phyloP scores from a whole-genome alignment of 2,797 vertebrate genomes.

The Manis crassicaudata region DNA sequence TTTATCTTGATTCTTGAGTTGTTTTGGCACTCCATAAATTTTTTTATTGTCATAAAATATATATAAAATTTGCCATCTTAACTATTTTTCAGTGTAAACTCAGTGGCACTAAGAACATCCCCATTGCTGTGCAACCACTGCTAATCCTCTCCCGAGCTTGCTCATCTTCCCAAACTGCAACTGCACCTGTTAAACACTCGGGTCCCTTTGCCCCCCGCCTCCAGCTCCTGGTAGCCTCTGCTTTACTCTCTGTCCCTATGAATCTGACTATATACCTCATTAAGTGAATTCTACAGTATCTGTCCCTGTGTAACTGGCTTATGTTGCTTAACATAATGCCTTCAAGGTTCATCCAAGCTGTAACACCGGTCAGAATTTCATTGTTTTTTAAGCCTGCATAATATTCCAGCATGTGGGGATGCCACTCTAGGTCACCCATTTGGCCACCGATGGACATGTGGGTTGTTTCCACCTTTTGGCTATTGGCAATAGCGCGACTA shows the following conservation, averaged over 20 bases:
- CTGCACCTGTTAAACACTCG: background rate
- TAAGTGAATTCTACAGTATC: background rate
- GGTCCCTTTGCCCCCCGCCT: background rate
- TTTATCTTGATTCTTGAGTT: background rate
- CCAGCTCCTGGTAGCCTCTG: background rate
- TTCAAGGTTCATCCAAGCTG: background rate
- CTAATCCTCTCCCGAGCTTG: background rate
- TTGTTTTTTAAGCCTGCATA: background rate
- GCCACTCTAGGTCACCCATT: background rate
- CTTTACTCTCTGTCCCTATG: background rate
- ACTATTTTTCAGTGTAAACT: background rate
- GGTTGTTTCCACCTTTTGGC: background rate
- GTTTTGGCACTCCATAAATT: background rate
- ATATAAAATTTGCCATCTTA: background rate
- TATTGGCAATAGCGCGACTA: too few species aligned
- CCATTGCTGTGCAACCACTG: too few species aligned
- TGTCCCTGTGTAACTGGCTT: background rate
- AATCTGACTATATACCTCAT: background rate
- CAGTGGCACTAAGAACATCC: background rate
- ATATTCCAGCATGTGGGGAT: background rate
- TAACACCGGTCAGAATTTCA: background rate
- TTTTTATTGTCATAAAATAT: background rate
- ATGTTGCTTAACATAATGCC: too few species aligned
- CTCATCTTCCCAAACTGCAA: too few species aligned
- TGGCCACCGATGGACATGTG: background rate